phyloP scores from a whole-genome alignment of 1,140 invertebrate genomes.

The Cataglyphis hispanica region DNA sequence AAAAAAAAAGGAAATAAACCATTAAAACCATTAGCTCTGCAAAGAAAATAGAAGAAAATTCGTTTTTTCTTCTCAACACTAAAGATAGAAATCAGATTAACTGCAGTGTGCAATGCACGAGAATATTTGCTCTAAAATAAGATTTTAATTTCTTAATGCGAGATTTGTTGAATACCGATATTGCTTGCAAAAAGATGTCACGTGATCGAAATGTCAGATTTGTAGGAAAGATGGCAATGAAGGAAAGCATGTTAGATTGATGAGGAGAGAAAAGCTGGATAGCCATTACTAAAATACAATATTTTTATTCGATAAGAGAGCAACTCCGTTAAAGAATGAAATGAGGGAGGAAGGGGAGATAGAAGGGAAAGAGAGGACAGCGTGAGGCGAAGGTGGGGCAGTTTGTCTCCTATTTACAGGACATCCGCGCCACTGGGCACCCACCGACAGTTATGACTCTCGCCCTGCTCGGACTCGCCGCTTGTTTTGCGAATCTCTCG shows the following conservation, averaged over 20 bases:
- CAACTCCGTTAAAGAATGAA: not conserved
- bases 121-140: not conserved
- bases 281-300: conserved; percentile 30
- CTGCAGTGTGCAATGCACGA: not conserved
- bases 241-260: conserved; percentile 17
- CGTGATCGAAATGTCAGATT: conserved; percentile 1
- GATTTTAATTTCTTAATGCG: not conserved
- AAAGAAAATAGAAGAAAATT: not conserved
- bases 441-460: conserved; percentile 82
- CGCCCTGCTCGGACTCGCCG: conserved; percentile 72
- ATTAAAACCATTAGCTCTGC: not conserved
- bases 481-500: conserved; percentile 75
- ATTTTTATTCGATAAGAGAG: not conserved
- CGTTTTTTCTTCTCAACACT: not conserved
- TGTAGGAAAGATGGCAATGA: conserved; percentile 9
- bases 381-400: not conserved
- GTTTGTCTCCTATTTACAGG: conserved; percentile 76
- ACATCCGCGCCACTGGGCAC: conserved; percentile 82
- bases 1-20: not conserved
- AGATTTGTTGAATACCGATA: not conserved
- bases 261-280: not conserved
- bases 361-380: conserved; percentile 3
- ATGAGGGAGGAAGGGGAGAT: not conserved
- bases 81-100: not conserved
- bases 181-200: not conserved